Conservation (phyloP, 1,140 invertebrate genomes). For the Megalopta genalis region DNA sequence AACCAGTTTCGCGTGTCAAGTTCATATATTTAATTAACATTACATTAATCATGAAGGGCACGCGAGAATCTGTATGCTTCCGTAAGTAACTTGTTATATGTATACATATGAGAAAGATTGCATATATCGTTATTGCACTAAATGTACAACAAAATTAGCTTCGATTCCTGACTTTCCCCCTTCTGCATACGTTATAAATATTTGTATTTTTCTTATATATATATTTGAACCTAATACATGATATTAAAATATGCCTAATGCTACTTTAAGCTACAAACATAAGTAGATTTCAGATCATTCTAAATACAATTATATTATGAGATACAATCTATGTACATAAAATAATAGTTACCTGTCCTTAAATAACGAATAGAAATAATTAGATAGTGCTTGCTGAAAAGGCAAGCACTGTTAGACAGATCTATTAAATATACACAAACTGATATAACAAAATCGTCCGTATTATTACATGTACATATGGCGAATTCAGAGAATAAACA, state of each 20-base stretch:
- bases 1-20: constrained; percentile 23
- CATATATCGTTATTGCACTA: constrained; percentile 23
- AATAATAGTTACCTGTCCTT: constrained; percentile 57
- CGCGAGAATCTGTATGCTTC: not conserved
- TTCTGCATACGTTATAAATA: constrained; percentile 48
- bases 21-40: not conserved
- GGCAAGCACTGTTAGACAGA: constrained; percentile 56
- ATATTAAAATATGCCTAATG: constrained; percentile 53
- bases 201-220: constrained; percentile 23
- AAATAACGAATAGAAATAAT: constrained; percentile 30
- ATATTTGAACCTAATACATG: constrained; percentile 41
- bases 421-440: constrained; percentile 61
- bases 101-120: not conserved
- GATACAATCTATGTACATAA: constrained; percentile 57
- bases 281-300: constrained; percentile 76
- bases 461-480: constrained; percentile 70
- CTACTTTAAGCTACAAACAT: constrained; percentile 65
- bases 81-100: not conserved
- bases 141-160: constrained; percentile 24
- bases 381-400: constrained; percentile 47
- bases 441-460: constrained; percentile 62
- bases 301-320: constrained; percentile 57
- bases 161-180: constrained; percentile 41
- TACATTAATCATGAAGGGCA: not conserved
- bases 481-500: constrained; percentile 69